These are phyloP conservation scores for Alosa sapidissima DNA, from an alignment of 2,797 vertebrate species.

Conservation along the genomic window DNA sequence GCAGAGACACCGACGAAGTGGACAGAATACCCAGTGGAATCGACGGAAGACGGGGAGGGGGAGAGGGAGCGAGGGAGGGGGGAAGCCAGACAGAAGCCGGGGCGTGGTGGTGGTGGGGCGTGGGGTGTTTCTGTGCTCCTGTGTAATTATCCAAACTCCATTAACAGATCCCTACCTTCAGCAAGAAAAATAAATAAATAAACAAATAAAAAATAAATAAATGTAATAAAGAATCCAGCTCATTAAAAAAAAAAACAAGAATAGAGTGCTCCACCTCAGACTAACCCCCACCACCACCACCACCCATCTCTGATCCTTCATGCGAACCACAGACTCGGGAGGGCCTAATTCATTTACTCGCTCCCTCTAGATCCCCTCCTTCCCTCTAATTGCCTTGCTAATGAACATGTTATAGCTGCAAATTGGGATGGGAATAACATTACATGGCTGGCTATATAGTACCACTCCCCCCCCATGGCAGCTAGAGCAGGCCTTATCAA, in stretches of 20 bases:
- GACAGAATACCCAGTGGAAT: conserved; percentile 41
- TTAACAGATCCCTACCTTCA: conserved; percentile 74
- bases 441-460: conserved; percentile 61
- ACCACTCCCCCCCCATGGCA: conserved; percentile 42
- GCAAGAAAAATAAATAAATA: conserved; percentile 51
- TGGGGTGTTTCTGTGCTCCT: conserved; percentile 59
- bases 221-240: neutral
- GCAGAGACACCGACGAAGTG: neutral
- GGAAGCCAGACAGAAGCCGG: conserved; percentile 36
- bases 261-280: neutral
- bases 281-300: conserved; percentile 30
- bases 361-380: conserved; percentile 73
- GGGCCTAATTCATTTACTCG: conserved; percentile 77
- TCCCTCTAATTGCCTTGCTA: conserved; percentile 81
- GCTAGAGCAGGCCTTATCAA: conserved; percentile 37
- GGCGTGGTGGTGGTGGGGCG: conserved; percentile 40
- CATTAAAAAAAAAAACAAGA: neutral
- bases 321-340: conserved; percentile 65
- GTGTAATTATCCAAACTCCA: conserved; percentile 76
- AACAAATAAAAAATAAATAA: neutral
- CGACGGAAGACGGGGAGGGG: conserved; percentile 38
- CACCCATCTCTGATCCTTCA: conserved; percentile 63
- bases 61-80: neutral
- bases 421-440: conserved; percentile 83
- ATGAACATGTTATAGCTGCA: conserved; percentile 81